Evolutionary conservation across 2,888 invertebrate genomes (phyloP), one percentile per base, ranked within the genome.

Genomic region (Entomobrya proxima): DNA sequence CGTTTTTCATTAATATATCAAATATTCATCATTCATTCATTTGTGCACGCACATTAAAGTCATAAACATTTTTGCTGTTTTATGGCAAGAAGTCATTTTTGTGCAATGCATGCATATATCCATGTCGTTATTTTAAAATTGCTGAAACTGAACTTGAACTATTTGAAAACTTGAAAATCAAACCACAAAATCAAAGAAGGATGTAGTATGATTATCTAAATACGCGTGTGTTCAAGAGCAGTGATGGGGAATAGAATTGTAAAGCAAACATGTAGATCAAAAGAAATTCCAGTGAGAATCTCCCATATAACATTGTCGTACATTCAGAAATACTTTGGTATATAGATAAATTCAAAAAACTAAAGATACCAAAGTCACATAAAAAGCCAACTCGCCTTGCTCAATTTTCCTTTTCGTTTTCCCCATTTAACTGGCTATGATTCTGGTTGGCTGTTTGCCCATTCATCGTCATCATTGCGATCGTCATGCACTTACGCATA

Each of bases 101-200:
- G 15, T 74, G 74, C n/a, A n/a, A 18, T 58, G 58, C 30, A 30
- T 58, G 58, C 13, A 30, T 58, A 27, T n/a, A n/a, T n/a, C n/a
- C n/a, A n/a, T n/a, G 27, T 47, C n/a, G 24, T 55, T 55, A 55
- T 6, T 69, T 24, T 40, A 40, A 21, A 40, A 1, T 3, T 69
- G n/a, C 24, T 77, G 78, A 58, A 67, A 40, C 69, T 83, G 83
- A 83, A 83, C 83, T 83, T 83, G 76, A 83, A 83, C 82, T 83
- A 75, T 61, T 80, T 80, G 37, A 52, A 32, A 4, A 15, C n/a
- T 40, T n/a, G 30, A 30, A 58, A 72, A 30, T 40, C 47, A 21
- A 55, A 6, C 4, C 27, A 21, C 15, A 24, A 52, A 44, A 61
- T 9, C n/a, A 30, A 27, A n/a, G 5, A 64, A 32, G 13, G 55